Evolutionary conservation across 2,888 invertebrate genomes (phyloP).

Genomic region (Emmelina monodactyla): DNA sequence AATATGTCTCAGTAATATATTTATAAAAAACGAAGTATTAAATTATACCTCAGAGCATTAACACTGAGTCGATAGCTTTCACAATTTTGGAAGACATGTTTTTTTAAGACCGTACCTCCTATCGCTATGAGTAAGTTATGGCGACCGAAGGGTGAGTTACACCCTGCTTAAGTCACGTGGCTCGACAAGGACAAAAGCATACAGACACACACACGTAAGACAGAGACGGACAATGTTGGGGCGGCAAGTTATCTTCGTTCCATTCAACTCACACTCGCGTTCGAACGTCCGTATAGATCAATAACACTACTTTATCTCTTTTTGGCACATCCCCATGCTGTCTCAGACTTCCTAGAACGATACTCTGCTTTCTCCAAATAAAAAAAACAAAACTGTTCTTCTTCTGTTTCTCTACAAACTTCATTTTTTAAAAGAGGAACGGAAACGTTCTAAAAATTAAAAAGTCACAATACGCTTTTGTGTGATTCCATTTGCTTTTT

Average conservation of each 20-base stretch:
- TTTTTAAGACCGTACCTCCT: constrained; percentile 62
- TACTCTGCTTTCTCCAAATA: constrained; percentile 44
- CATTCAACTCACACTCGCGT: constrained; percentile 66
- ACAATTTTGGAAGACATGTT: constrained; percentile 30
- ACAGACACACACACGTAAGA: constrained; percentile 28
- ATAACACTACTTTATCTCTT: constrained; percentile 70
- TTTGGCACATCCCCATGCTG: constrained; percentile 67
- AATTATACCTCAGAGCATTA: background rate
- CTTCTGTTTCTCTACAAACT: too few species aligned
- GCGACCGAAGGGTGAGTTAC: constrained; percentile 66
- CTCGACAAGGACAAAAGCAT: constrained; percentile 41
- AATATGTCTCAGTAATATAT: too few species aligned
- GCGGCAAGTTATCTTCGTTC: constrained; percentile 67
- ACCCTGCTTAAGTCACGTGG: constrained; percentile 67
- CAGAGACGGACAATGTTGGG: constrained; percentile 47
- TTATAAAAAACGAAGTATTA: too few species aligned
- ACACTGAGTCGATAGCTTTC: background rate
- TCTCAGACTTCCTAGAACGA: constrained; percentile 58
- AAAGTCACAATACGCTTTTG: too few species aligned
- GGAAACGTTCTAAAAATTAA: too few species aligned
- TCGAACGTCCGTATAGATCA: constrained; percentile 67
- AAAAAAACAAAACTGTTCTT: constrained; percentile 18
- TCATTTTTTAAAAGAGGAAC: constrained; percentile 27
- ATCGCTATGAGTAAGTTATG: constrained; percentile 67
- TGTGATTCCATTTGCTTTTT: constrained; percentile 28